Conservation (phyloP, 37 sponge, comb jelly and placozoan genomes). For the Aplysina aerophoba region DNA sequence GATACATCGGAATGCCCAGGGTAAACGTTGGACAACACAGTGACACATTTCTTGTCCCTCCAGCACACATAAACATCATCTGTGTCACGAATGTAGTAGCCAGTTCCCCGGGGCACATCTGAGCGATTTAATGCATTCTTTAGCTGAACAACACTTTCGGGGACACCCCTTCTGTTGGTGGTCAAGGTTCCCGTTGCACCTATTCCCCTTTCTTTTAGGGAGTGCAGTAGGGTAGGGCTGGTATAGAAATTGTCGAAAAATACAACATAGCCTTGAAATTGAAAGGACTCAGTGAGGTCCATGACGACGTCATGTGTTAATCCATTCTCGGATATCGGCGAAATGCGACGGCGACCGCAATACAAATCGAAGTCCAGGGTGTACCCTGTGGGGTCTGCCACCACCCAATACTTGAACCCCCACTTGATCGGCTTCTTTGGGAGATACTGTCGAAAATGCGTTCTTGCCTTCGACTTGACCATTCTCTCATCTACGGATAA, state of each 20-base stretch:
- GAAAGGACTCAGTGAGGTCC: background rate
- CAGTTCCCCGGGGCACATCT: background rate
- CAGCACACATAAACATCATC: conserved; percentile 6
- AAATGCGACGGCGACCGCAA: background rate
- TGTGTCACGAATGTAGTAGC: conserved; percentile 18
- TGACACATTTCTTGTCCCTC: conserved; percentile 26
- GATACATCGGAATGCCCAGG: background rate
- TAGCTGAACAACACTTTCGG: background rate
- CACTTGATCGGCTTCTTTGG: conserved; percentile 39
- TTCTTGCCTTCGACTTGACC: conserved; percentile 22
- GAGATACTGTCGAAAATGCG: conserved; percentile 39
- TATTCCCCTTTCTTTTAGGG: background rate
- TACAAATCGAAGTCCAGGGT: conserved; percentile 37
- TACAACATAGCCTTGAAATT: conserved; percentile 52
- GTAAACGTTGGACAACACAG: conserved; percentile 9
- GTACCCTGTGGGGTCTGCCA: conserved; percentile 35
- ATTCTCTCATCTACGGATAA: conserved; percentile 28
- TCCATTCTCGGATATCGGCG: conserved; percentile 3
- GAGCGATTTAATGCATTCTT: background rate
- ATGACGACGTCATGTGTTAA: conserved; percentile 47
- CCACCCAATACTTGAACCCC: conserved; percentile 42
- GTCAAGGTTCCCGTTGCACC: conserved; percentile 45
- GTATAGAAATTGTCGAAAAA: conserved; percentile 63
- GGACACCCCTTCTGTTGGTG: conserved; percentile 29
- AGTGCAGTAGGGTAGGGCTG: conserved; percentile 8